Percentiles rank a stretch among this genome's conserved stretches.
These are phyloP conservation scores for Eupithecia exiguata DNA, from an alignment of 2,888 invertebrate species.

Conservation along the genomic window DNA sequence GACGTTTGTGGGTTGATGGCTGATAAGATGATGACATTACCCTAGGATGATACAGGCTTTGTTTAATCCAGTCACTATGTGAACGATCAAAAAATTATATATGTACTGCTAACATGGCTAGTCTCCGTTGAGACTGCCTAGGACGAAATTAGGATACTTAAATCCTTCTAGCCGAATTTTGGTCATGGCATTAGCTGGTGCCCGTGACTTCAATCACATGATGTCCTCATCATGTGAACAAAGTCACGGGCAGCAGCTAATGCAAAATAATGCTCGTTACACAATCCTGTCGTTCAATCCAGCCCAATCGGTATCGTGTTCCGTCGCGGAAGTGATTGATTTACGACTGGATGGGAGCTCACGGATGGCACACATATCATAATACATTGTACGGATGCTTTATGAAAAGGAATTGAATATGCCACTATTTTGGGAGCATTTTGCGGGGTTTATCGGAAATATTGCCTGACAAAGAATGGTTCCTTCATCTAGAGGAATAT, in stretches of 20 bases:
- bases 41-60: neutral
- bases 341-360: slow-evolving; percentile 41
- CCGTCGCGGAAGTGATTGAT: slow-evolving; percentile 45
- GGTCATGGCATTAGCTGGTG: no score
- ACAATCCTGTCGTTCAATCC: neutral
- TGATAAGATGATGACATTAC: no score
- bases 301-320: slow-evolving; percentile 44
- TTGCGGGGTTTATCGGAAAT: neutral
- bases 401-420: slow-evolving; percentile 14
- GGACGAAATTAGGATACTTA: no score
- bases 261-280: neutral
- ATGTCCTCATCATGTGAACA: no score
- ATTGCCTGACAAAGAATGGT: neutral
- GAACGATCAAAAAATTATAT: neutral
- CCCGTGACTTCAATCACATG: no score
- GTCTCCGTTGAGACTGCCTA: no score
- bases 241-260: neutral
- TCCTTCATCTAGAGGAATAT: no score
- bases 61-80: neutral
- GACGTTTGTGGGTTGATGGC: no score
- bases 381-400: slow-evolving; percentile 22
- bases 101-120: no score
- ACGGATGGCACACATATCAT: slow-evolving; percentile 34
- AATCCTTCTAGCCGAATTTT: no score
- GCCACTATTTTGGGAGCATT: neutral